Percentiles rank a stretch among this genome's conserved stretches.
Evolutionary conservation across 1,140 invertebrate species (phyloP).

Genomic region (Nasonia giraulti): DNA sequence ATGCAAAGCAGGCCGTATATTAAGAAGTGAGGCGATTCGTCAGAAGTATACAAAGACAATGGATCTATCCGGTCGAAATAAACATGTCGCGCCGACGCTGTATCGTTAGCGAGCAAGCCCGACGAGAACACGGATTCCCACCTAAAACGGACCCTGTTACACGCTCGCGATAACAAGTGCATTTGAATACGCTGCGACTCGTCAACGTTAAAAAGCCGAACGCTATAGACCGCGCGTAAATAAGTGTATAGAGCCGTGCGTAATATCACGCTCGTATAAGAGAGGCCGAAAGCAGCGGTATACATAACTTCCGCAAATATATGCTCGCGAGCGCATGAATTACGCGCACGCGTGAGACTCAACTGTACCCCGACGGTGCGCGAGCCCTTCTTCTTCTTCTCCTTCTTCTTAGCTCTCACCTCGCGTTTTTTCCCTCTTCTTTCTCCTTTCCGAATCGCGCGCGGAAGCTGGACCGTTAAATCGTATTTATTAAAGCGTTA

Average conservation of each 20-base stretch:
- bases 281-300: no score
- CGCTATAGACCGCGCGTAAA: no score
- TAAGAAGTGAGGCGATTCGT: no score
- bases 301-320: slow-evolving; percentile 37
- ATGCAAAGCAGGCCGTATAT: not conserved
- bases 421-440: not conserved
- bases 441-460: slow-evolving; percentile 38
- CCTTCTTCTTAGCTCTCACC: not conserved
- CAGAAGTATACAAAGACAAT: no score
- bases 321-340: slow-evolving; percentile 47
- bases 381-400: slow-evolving; percentile 7
- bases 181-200: slow-evolving; percentile 45
- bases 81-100: not conserved
- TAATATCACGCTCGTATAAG: no score
- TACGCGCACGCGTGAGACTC: slow-evolving; percentile 22
- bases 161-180: slow-evolving; percentile 27
- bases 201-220: no score
- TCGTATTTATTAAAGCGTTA: slow-evolving; percentile 51
- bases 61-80: no score
- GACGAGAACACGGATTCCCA: slow-evolving; percentile 13
- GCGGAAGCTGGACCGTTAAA: slow-evolving; percentile 49
- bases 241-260: no score
- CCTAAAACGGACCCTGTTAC: not conserved
- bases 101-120: slow-evolving; percentile 16
- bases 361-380: not conserved